phyloP scores from a whole-genome alignment of 1,140 invertebrate species.

The Zophobas morio region DNA sequence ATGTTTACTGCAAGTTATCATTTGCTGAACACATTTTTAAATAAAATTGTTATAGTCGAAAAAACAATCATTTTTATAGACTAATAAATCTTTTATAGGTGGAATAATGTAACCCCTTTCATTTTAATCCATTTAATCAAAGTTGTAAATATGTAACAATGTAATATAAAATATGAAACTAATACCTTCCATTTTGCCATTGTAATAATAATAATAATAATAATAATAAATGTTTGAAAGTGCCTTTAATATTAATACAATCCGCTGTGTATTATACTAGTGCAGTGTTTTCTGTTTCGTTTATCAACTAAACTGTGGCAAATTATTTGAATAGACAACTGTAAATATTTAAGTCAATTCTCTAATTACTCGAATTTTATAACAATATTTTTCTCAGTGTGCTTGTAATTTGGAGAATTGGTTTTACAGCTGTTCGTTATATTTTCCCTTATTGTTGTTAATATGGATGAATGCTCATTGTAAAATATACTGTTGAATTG shows the following conservation, averaged over 20 bases:
- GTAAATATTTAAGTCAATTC: constrained; percentile 44
- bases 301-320: constrained; percentile 16
- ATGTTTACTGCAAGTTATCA: not conserved
- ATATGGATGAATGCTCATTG: constrained; percentile 65
- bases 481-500: constrained; percentile 66
- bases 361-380: constrained; percentile 43
- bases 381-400: constrained; percentile 49
- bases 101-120: constrained; percentile 15
- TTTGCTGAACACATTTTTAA: constrained; percentile 48
- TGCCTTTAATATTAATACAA: constrained; percentile 65
- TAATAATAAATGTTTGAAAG: constrained; percentile 64
- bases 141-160: constrained; percentile 57
- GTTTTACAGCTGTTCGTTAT: constrained; percentile 39
- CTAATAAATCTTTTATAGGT: constrained; percentile 38
- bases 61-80: constrained; percentile 57
- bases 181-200: constrained; percentile 67
- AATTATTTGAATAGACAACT: constrained; percentile 24
- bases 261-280: constrained; percentile 61
- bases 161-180: constrained; percentile 60
- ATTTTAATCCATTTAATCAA: constrained; percentile 23
- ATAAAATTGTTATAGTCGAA: constrained; percentile 49
- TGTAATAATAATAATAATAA: constrained; percentile 57
- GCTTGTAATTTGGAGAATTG: constrained; percentile 47
- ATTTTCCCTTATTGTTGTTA: constrained; percentile 48
- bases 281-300: constrained; percentile 37